Evolutionary conservation across 1,140 invertebrate genomes (phyloP).

Genomic region (Macrocentrus cingulum): DNA sequence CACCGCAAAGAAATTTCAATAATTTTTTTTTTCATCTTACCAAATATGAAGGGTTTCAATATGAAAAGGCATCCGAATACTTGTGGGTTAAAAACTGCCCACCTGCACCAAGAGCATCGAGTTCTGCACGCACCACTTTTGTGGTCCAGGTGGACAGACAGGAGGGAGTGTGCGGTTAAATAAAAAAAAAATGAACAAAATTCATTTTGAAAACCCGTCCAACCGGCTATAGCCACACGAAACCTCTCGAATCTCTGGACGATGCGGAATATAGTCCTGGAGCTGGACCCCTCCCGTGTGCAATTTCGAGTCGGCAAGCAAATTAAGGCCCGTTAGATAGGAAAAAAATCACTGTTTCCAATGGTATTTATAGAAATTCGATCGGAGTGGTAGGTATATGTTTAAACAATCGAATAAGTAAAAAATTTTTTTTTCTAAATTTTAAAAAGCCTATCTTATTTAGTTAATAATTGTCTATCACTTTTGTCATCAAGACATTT

Average conservation of each 20-base stretch:
- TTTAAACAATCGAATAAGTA: no score
- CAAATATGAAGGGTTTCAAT: neutral
- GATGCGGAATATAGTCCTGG: neutral
- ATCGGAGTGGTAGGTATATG: no score
- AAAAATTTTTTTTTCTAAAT: no score
- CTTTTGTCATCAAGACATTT: no score
- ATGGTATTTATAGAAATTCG: no score
- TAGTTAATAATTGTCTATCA: no score
- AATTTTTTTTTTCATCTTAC: neutral
- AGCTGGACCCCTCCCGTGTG: no score
- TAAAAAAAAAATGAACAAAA: conserved; percentile 13
- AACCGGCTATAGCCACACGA: conserved; percentile 18
- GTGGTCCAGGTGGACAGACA: conserved; percentile 19
- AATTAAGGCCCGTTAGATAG: no score
- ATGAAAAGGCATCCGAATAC: conserved; percentile 4
- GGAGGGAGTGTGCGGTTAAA: neutral
- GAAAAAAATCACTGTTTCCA: no score
- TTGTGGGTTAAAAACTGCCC: conserved; percentile 15
- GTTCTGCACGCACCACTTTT: conserved; percentile 18
- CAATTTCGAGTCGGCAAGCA: no score
- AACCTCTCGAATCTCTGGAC: conserved; percentile 12
- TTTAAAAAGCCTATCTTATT: no score
- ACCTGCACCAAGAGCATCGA: conserved; percentile 22
- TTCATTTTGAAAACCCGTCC: conserved; percentile 23
- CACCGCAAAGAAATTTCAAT: neutral